Percentiles rank a stretch among this genome's conserved stretches.
phyloP scores from a whole-genome alignment of 2,113 vertebrate species.

The Hippolais icterina region DNA sequence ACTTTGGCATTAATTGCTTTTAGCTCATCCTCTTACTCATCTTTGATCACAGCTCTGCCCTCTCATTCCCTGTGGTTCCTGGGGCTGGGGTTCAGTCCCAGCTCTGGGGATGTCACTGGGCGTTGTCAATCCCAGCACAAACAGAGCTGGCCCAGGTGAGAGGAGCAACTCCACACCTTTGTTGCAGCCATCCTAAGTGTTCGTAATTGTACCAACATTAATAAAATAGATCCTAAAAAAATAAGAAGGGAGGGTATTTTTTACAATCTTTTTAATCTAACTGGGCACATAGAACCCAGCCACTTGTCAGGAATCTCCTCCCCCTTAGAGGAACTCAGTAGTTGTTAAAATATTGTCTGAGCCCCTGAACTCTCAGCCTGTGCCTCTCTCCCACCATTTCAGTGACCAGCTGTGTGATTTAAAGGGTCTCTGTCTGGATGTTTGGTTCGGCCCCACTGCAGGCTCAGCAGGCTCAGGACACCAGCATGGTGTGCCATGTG shows the following conservation, averaged over 20 bases:
- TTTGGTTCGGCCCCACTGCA: neutral
- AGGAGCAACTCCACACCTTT: neutral
- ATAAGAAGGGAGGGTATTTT: accelerated
- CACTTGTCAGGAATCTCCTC: neutral
- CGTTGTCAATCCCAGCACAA: neutral
- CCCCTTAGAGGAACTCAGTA: neutral
- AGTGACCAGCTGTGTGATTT: neutral
- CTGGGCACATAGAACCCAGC: neutral
- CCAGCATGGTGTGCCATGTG: neutral
- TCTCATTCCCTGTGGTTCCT: neutral
- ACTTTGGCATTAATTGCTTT: neutral
- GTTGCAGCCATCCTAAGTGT: neutral
- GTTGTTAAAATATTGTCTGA: neutral
- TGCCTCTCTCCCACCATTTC: neutral
- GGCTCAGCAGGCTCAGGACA: neutral
- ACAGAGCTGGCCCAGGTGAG: neutral
- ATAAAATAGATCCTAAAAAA: neutral
- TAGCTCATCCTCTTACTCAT: neutral
- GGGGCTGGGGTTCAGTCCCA: neutral
- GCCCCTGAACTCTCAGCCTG: neutral
- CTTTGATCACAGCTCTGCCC: neutral
- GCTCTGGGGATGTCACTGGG: neutral
- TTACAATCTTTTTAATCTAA: neutral
- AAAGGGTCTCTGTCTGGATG: neutral
- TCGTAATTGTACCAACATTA: neutral